Evolutionary conservation across 2,888 invertebrate genomes (phyloP), one percentile per base, ranked within the genome.

Genomic region (Ligdia adustata): DNA sequence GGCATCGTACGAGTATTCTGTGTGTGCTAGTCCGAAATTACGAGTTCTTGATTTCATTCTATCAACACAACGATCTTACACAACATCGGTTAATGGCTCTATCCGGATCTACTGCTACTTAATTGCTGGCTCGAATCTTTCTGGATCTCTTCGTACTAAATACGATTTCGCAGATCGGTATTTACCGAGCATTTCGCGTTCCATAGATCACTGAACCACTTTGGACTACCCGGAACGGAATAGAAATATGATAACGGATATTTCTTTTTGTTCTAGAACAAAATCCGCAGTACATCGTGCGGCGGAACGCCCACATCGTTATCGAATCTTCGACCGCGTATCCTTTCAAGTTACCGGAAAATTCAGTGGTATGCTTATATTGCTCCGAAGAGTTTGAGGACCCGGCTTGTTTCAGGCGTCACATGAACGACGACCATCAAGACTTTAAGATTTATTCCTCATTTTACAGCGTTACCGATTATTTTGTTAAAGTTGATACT

Each of bases 191-290:
- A n/a, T n/a, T n/a, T n/a, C n/a, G n/a, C n/a, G n/a, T n/a, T n/a
- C n/a, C n/a, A n/a, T n/a, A n/a, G n/a, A n/a, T n/a, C n/a, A n/a
- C n/a, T n/a, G n/a, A n/a, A 18, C 4, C 18, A 18, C 4, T 18
- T 18, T 18, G 6, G 18, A 18, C 34, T 33, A 18, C 16, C 18
- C 35, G 22, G 15, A 18, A 18, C 29, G 39, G 55, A 27, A 27
- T 18, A 48, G 46, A 52, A 37, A 40, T 46, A 44, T 57, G 49
- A 60, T 51, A 51, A 57, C 43, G 50, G 43, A 38, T 64, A 62
- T 73, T 73, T 73, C 69, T 72, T 63, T 77, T 73, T 77, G 75
- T 77, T 77, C 64, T 77, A 77, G 75, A 73, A 60, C 42, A 56
- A 54, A 66, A 59, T 57, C 58, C 64, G 55, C 60, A 66, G 61